A percentile compares a stretch with the other conserved stretches of the same genome.
These are phyloP conservation scores for Tetragonula carbonaria DNA, from an alignment of 2,888 invertebrate genomes.

Conservation along the genomic window DNA sequence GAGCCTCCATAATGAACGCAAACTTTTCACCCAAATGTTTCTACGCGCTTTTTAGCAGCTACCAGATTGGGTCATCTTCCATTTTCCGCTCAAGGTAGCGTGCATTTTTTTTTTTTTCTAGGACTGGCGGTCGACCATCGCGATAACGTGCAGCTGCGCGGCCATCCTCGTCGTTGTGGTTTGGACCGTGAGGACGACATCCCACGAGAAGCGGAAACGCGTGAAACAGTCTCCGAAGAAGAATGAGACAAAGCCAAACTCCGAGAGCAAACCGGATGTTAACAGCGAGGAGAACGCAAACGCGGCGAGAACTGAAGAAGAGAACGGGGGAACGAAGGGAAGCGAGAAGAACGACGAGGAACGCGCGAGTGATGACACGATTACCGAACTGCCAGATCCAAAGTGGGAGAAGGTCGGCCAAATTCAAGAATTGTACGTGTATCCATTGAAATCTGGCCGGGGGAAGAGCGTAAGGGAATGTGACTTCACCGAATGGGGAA, in stretches of 20 bases:
- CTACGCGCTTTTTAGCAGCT: neutral
- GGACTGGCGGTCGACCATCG: constrained; percentile 49
- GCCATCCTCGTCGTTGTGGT: constrained; percentile 25
- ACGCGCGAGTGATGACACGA: neutral
- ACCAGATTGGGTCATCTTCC: neutral
- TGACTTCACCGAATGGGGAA: constrained; percentile 79
- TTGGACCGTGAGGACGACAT: constrained; percentile 36
- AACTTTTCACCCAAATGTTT: neutral
- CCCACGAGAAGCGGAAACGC: neutral
- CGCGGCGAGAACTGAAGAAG: neutral
- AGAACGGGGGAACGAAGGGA: neutral
- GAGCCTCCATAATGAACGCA: neutral
- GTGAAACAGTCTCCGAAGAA: neutral
- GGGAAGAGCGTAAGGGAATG: constrained; percentile 76
- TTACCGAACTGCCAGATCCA: constrained; percentile 49
- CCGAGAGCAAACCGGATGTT: neutral
- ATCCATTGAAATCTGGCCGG: constrained; percentile 84
- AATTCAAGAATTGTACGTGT: constrained; percentile 80
- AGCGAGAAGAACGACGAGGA: neutral
- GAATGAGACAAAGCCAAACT: neutral
- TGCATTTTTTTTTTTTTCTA: neutral
- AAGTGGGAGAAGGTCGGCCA: constrained; percentile 81
- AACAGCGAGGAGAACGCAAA: neutral
- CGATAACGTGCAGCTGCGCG: constrained; percentile 49
- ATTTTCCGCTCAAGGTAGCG: neutral